Conservation (phyloP, 2,113 vertebrate genomes). For the Saccopteryx leptura region DNA sequence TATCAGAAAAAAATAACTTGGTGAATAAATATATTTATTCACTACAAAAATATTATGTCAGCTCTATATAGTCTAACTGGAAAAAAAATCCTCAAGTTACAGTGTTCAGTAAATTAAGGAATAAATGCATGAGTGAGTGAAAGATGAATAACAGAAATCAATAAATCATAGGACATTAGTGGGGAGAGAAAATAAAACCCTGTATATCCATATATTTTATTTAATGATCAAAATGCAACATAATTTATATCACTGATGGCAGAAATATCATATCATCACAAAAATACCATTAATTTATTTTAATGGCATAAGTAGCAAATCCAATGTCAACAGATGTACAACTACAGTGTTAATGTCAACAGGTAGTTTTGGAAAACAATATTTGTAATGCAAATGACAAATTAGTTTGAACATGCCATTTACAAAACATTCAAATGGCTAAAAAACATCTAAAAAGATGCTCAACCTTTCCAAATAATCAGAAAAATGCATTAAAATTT, state of each 20-base stretch:
- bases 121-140: neutral
- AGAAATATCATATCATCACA: neutral
- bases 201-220: neutral
- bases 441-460: neutral
- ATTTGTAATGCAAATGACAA: neutral
- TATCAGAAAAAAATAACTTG: too few species aligned
- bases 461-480: neutral
- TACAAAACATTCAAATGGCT: neutral
- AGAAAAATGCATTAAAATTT: neutral
- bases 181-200: neutral
- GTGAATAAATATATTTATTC: neutral
- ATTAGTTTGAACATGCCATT: neutral
- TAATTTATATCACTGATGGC: neutral
- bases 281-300: slow-evolving; percentile 4
- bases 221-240: slow-evolving; percentile 5
- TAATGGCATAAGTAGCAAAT: neutral
- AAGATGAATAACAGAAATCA: neutral
- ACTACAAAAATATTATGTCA: neutral
- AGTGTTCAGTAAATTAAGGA: neutral
- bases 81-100: neutral
- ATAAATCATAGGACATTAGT: neutral
- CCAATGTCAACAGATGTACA: neutral
- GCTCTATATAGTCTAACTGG: neutral
- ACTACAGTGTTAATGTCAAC: neutral
- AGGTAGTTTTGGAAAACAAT: neutral